Evolutionary conservation across 2,797 vertebrate species (phyloP), one percentile per base, ranked within the genome.

Genomic region (Clarias pachynema): DNA sequence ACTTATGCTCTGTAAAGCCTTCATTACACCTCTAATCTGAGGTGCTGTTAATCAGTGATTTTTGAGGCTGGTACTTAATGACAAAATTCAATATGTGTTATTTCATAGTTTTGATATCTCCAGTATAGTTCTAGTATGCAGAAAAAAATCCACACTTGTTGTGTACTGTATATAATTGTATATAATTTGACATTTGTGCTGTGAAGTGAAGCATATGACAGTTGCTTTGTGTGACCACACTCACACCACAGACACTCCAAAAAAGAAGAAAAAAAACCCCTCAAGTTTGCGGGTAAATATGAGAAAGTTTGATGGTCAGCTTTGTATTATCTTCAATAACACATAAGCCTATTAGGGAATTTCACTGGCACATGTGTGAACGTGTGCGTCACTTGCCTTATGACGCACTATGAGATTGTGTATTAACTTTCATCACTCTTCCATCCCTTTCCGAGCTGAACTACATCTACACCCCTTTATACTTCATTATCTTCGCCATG

Each of bases 401-500:
- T 62, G 75, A 60, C 2, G 29, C 12, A 18, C 15, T 44, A 2
- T 63, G 15, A 40, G 57, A 44, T n/a, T 40, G 22, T 4, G 22
- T 60, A n/a, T 60, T 60, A 31, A 78, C 57, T 78, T 78, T 62
- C 74, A 78, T 78, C 29, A 59, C 20, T 59, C 18, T 31, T 37
- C 29, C 57, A 37, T 22, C 2, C 5, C 22, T 62, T 79, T n/a
- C 22, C 40, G 57, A 79, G 77, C 34, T 62, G 57, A 79, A 40
- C 22, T 20, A 81, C 26, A 53, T 81, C 26, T 81, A 81, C 26
- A 66, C 16, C 22, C 37, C 4, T 49, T 79, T 82, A 14, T 81
- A 26, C 60, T 24, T 82, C 63, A 59, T 44, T 44, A 34, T 68
- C 20, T 85, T 26, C 15, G 60, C 9, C 5, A 26, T 29, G 29